These are phyloP conservation scores for Xiphophorus maculatus DNA, from an alignment of 2,113 vertebrate genomes.

Conservation along the genomic window DNA sequence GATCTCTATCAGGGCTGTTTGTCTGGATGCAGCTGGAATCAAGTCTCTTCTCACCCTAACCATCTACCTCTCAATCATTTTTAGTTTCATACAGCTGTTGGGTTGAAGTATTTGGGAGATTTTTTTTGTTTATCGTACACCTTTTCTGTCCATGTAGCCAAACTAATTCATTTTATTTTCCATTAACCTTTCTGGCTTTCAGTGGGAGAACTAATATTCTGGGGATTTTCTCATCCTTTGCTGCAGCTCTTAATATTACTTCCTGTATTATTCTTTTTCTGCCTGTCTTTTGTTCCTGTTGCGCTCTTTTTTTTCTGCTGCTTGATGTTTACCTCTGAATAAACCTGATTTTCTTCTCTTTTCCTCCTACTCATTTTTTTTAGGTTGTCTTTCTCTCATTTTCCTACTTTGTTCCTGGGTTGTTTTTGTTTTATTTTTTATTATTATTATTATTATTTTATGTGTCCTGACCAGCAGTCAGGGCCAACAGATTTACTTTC, in stretches of 20 bases:
- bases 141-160: conserved; percentile 1
- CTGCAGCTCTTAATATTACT: background rate
- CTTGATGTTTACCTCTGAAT: conserved; percentile 63
- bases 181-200: background rate
- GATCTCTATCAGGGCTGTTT: conserved; percentile 33
- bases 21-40: conserved; percentile 33
- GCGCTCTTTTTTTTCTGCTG: conserved; percentile 45
- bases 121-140: background rate
- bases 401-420: background rate
- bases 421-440: background rate
- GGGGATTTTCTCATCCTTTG: background rate
- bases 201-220: background rate
- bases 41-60: conserved; percentile 45
- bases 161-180: conserved; percentile 8
- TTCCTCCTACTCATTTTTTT: conserved; percentile 31
- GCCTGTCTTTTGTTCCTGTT: conserved; percentile 33
- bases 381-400: background rate
- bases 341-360: conserved; percentile 47
- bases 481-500: background rate
- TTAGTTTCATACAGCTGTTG: conserved; percentile 28
- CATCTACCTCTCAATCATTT: conserved; percentile 78
- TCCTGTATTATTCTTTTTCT: conserved; percentile 14
- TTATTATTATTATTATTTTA: too few relatives aligned
- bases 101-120: conserved; percentile 9
- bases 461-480: too few relatives aligned